Evolutionary conservation across 2,797 vertebrate species (phyloP).

Genomic region (Lemur catta): DNA sequence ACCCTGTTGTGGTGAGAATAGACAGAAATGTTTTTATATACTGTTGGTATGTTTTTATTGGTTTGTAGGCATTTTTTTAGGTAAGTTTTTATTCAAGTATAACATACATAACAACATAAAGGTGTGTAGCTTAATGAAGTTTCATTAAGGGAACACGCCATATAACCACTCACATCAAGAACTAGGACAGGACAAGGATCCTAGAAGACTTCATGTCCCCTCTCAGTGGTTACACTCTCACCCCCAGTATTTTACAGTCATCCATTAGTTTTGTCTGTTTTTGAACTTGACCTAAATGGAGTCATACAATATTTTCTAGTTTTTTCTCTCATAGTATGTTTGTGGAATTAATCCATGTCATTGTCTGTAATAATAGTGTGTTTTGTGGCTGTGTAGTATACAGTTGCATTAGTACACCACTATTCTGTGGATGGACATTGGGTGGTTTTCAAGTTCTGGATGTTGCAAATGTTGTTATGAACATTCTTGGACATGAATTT

Average conservation of each 20-base stretch:
- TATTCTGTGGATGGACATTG: background rate
- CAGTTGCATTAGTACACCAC: background rate
- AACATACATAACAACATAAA: background rate
- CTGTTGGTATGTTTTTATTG: background rate
- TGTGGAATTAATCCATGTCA: background rate
- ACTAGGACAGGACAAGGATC: background rate
- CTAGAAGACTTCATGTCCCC: background rate
- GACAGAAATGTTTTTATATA: background rate
- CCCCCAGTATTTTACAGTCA: background rate
- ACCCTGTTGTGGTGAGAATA: background rate
- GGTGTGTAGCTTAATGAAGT: background rate
- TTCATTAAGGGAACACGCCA: background rate
- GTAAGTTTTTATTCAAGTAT: background rate
- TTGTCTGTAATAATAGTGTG: background rate
- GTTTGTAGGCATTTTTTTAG: background rate
- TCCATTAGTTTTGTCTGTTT: background rate
- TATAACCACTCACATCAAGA: background rate
- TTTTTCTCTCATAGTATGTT: rapidly evolving
- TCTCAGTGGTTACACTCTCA: background rate
- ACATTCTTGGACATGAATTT: background rate
- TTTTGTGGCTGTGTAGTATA: background rate
- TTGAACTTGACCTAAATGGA: background rate
- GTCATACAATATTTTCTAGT: background rate
- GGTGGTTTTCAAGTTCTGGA: background rate
- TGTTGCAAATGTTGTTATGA: background rate